phyloP scores from a whole-genome alignment of 2,797 vertebrate species.

The Chrosomus eos region DNA sequence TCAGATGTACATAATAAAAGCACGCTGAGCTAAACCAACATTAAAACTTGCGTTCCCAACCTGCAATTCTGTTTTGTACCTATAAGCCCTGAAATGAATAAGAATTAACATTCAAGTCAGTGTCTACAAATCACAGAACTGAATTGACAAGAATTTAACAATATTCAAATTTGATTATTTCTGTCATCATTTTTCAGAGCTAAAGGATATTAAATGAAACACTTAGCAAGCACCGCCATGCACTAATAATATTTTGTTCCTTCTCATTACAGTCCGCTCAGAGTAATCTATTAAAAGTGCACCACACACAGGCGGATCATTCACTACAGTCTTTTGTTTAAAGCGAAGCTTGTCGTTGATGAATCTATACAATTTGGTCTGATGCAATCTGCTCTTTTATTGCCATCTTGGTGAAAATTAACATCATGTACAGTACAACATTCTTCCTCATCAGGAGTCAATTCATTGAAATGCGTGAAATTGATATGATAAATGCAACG shows the following conservation, averaged over 20 bases:
- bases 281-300: constrained; percentile 15
- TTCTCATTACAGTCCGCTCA: constrained; percentile 35
- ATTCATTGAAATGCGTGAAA: constrained; percentile 37
- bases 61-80: not conserved
- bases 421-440: constrained; percentile 26
- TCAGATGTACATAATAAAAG: not conserved
- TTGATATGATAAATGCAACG: constrained; percentile 8
- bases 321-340: not conserved
- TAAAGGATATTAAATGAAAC: constrained; percentile 31
- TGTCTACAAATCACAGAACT: not conserved
- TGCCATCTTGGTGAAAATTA: constrained; percentile 1
- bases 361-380: constrained; percentile 20
- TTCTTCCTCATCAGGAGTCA: constrained; percentile 9
- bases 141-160: constrained; percentile 44
- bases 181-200: constrained; percentile 17
- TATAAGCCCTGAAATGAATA: not conserved
- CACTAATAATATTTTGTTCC: constrained; percentile 38
- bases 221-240: constrained; percentile 1
- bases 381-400: constrained; percentile 6
- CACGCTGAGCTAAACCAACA: not conserved
- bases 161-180: constrained; percentile 39
- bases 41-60: not conserved
- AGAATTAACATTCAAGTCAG: not conserved
- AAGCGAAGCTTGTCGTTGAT: constrained; percentile 11
- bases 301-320: constrained; percentile 7